Evolutionary conservation across 2,888 invertebrate species (phyloP).

Genomic region (Malthinus flaveolus): DNA sequence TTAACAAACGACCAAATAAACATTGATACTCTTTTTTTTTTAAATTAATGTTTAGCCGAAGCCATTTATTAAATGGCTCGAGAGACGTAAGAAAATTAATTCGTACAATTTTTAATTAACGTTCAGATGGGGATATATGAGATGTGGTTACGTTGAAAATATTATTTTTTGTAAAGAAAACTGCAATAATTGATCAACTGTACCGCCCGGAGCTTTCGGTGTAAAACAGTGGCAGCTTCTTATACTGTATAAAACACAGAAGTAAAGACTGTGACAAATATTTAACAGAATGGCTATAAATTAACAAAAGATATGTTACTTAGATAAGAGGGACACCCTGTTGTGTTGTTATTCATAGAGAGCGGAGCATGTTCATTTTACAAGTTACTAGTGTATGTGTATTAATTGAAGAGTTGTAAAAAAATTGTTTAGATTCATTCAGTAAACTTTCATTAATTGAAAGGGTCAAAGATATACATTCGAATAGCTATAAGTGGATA

Average conservation of each 20-base stretch:
- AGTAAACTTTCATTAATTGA: too few species aligned
- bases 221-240: constrained; percentile 55
- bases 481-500: too few species aligned
- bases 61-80: not conserved
- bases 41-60: not conserved
- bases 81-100: not conserved
- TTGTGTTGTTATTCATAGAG: constrained; percentile 20
- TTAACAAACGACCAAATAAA: constrained; percentile 33
- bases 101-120: constrained; percentile 3
- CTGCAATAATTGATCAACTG: constrained; percentile 35
- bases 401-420: constrained; percentile 5
- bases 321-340: constrained; percentile 43
- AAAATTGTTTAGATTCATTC: too few species aligned
- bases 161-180: constrained; percentile 2
- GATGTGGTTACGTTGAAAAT: constrained; percentile 13
- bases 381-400: not conserved
- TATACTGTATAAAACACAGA: constrained; percentile 51
- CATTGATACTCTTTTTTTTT: constrained; percentile 7
- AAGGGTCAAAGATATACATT: too few species aligned
- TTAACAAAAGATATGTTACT: constrained; percentile 50
- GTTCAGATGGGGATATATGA: constrained; percentile 4
- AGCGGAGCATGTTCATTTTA: constrained; percentile 16
- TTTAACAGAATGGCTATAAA: constrained; percentile 52
- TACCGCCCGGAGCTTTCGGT: constrained; percentile 47
- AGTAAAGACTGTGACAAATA: constrained; percentile 55